These are phyloP conservation scores for Centropus bengalensis DNA, from an alignment of 2,113 vertebrate genomes.

Conservation along the genomic window DNA sequence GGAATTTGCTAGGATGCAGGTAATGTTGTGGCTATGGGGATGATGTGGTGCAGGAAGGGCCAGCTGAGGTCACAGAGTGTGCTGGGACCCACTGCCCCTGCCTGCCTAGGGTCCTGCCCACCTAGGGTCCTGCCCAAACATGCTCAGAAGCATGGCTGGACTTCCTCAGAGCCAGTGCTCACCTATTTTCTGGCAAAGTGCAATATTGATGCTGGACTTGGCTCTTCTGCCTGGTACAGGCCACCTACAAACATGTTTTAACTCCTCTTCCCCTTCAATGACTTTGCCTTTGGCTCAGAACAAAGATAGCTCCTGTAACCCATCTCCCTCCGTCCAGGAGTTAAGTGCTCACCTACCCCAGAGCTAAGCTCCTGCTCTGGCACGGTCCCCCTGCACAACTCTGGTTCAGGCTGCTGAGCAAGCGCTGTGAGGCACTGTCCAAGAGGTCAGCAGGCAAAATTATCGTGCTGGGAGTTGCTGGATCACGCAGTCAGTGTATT, in stretches of 20 bases:
- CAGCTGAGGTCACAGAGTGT: accelerated
- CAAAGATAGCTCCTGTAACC: not conserved
- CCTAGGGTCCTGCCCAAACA: too few species aligned
- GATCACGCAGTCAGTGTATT: accelerated
- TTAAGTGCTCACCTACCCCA: not conserved
- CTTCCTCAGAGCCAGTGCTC: not conserved
- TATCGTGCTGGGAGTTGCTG: accelerated
- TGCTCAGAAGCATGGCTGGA: accelerated
- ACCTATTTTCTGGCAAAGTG: not conserved
- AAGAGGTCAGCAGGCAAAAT: not conserved
- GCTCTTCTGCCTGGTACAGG: not conserved
- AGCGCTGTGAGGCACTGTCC: not conserved
- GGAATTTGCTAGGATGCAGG: accelerated
- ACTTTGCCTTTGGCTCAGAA: not conserved
- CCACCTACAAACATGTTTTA: not conserved
- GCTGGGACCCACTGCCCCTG: not conserved
- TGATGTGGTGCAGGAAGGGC: not conserved
- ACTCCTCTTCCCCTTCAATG: not conserved
- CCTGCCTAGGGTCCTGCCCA: too few species aligned
- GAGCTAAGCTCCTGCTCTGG: not conserved
- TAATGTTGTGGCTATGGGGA: accelerated
- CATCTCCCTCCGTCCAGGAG: too few species aligned
- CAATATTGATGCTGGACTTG: accelerated
- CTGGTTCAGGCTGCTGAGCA: not conserved
- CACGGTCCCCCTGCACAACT: accelerated